phyloP scores from a whole-genome alignment of 2,888 invertebrate genomes.

The Andrena marginata region DNA sequence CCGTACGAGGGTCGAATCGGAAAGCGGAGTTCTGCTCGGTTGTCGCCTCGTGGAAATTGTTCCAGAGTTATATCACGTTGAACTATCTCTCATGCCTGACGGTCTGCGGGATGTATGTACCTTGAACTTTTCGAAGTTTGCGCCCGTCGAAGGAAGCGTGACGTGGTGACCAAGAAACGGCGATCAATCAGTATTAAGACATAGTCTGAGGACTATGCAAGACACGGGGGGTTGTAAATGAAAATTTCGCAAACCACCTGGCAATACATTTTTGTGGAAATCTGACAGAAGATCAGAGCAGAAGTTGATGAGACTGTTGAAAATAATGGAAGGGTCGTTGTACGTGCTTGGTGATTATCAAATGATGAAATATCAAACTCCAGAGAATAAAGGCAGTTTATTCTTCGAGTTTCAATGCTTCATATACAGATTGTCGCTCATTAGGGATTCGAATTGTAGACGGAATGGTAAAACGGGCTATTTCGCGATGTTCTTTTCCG shows the following conservation, averaged over 20 bases:
- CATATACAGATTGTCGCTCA: background rate
- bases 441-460: background rate
- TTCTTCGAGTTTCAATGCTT: background rate
- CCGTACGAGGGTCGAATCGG: constrained; percentile 66
- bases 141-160: constrained; percentile 43
- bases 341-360: too few species aligned
- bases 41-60: constrained; percentile 61
- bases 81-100: constrained; percentile 49
- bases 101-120: constrained; percentile 50
- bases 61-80: constrained; percentile 56
- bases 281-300: too few species aligned
- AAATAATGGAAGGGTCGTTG: too few species aligned
- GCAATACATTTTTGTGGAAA: too few species aligned
- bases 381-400: background rate
- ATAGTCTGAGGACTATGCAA: background rate
- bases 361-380: too few species aligned
- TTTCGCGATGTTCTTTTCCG: background rate
- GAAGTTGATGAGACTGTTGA: too few species aligned
- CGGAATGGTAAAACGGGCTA: background rate
- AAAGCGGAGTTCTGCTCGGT: constrained; percentile 50
- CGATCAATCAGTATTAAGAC: constrained; percentile 58
- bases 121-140: constrained; percentile 62
- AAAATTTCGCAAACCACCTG: constrained; percentile 9
- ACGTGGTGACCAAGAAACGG: constrained; percentile 48
- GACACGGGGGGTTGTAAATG: constrained; percentile 21